Evolutionary conservation across 2,113 vertebrate genomes (phyloP).

Genomic region (Poeciliopsis turrubarensis): DNA sequence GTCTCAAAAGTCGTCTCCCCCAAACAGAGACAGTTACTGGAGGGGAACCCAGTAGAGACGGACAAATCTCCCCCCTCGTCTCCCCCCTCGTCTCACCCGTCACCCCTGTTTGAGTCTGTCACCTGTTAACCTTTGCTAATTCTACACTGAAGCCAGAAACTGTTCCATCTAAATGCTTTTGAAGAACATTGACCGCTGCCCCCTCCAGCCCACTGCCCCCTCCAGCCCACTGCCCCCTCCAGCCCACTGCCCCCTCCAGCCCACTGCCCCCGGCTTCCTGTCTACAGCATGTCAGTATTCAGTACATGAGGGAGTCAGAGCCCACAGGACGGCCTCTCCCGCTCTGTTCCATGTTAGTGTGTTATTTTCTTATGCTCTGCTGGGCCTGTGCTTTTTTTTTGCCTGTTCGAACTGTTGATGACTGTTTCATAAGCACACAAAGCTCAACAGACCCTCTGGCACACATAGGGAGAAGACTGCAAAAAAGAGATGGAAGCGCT

Average conservation of each 20-base stretch:
- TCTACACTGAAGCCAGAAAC: too few relatives aligned
- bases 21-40: conserved; percentile 39
- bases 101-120: conserved; percentile 38
- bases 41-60: conserved; percentile 35
- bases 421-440: background rate
- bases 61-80: conserved; percentile 16
- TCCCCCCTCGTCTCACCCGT: background rate
- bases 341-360: conserved; percentile 6
- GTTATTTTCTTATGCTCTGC: conserved; percentile 13
- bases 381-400: conserved; percentile 25
- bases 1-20: conserved; percentile 39
- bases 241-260: too few relatives aligned
- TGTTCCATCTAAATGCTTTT: conserved; percentile 24
- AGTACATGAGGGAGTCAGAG: conserved; percentile 18
- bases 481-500: background rate
- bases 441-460: conserved; percentile 4
- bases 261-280: conserved; percentile 4
- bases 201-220: too few relatives aligned
- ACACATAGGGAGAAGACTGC: too few relatives aligned
- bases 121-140: too few relatives aligned
- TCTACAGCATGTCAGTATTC: conserved; percentile 52
- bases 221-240: background rate
- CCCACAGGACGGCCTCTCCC: conserved; percentile 3
- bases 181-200: conserved; percentile 24
- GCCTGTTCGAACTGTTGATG: conserved; percentile 13